Percentiles rank a stretch among this genome's conserved stretches.
Evolutionary conservation across 2,113 vertebrate species (phyloP).

Genomic region (Channa maculata): DNA sequence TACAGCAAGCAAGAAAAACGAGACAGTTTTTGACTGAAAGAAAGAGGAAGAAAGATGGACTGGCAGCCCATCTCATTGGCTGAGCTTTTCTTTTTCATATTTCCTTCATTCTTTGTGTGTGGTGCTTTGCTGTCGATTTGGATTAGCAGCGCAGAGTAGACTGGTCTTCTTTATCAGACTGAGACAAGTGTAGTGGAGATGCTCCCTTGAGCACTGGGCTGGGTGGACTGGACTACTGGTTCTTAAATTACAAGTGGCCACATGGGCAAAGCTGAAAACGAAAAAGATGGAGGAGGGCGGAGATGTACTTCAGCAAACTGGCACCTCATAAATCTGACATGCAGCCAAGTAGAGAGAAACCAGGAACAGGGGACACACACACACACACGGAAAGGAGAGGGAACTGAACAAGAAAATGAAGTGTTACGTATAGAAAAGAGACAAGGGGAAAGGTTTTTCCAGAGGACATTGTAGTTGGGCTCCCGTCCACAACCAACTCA

Average conservation of each 20-base stretch:
- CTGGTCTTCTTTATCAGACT: slow-evolving; percentile 61
- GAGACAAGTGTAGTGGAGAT: slow-evolving; percentile 53
- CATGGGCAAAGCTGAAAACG: slow-evolving; percentile 62
- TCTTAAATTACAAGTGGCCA: slow-evolving; percentile 73
- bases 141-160: slow-evolving; percentile 50
- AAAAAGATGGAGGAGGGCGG: slow-evolving; percentile 39
- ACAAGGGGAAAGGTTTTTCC: slow-evolving; percentile 32
- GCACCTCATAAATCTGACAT: slow-evolving; percentile 82
- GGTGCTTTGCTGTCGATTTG: slow-evolving; percentile 35
- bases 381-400: slow-evolving; percentile 2
- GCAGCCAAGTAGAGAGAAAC: slow-evolving; percentile 72
- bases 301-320: slow-evolving; percentile 61
- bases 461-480: slow-evolving; percentile 53
- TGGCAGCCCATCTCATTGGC: background rate
- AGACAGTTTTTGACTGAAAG: background rate
- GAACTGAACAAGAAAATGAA: slow-evolving; percentile 51
- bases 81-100: slow-evolving; percentile 40
- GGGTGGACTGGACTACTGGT: slow-evolving; percentile 44
- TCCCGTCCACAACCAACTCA: slow-evolving; percentile 56
- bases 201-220: slow-evolving; percentile 50
- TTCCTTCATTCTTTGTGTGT: slow-evolving; percentile 10
- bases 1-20: background rate
- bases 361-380: background rate
- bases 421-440: slow-evolving; percentile 43
- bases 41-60: slow-evolving; percentile 1